phyloP scores from a whole-genome alignment of 1,140 invertebrate species.

The Bombus pascuorum region DNA sequence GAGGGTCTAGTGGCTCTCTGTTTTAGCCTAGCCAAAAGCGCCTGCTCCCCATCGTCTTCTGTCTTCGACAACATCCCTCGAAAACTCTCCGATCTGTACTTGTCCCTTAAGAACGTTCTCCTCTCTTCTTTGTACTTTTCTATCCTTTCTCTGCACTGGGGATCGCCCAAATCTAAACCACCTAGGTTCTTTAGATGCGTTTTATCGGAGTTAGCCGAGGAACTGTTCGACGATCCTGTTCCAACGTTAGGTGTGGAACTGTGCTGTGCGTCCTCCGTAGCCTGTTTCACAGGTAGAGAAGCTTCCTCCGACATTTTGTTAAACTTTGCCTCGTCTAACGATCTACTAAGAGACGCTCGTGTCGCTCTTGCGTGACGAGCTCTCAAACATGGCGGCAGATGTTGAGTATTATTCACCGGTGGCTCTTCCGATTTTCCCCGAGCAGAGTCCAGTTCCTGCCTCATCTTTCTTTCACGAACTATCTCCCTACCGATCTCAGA shows the following conservation, averaged over 20 bases:
- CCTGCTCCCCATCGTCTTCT: constrained; percentile 79
- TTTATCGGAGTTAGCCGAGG: constrained; percentile 65
- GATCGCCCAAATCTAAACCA: constrained; percentile 83
- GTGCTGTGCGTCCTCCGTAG: constrained; percentile 73
- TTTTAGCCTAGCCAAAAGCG: constrained; percentile 79
- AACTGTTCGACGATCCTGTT: constrained; percentile 54
- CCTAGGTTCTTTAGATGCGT: constrained; percentile 71
- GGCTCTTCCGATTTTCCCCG: constrained; percentile 74
- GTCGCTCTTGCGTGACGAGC: constrained; percentile 82
- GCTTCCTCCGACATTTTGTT: constrained; percentile 80
- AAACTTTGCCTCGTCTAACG: constrained; percentile 85
- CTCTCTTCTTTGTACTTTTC: constrained; percentile 96
- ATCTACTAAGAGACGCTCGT: constrained; percentile 87
- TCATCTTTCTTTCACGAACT: constrained; percentile 82
- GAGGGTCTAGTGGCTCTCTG: constrained; percentile 81
- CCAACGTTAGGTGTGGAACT: constrained; percentile 79
- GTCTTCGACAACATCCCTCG: constrained; percentile 80
- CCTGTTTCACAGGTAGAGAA: constrained; percentile 70
- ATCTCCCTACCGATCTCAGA: constrained; percentile 84
- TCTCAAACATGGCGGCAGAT: constrained; percentile 83
- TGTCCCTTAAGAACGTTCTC: constrained; percentile 92
- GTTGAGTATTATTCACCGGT: constrained; percentile 69
- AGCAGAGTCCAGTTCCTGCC: constrained; percentile 80
- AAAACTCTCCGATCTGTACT: constrained; percentile 93
- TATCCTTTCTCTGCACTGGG: constrained; percentile 88